Evolutionary conservation across 1,140 invertebrate species (phyloP).

Genomic region (Neuroterus valhalla): DNA sequence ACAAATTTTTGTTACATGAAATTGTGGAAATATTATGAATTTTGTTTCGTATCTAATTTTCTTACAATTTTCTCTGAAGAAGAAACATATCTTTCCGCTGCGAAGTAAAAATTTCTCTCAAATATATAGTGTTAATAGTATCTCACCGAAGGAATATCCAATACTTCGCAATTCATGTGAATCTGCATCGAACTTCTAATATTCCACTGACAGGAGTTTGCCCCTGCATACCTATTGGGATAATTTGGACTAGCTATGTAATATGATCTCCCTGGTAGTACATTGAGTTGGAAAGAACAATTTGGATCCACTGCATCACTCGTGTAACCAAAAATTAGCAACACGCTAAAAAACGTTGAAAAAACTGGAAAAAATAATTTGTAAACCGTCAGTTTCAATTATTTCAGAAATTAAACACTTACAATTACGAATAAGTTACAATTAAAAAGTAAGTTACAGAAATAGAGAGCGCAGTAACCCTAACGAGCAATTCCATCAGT

Average conservation of each 20-base stretch:
- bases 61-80: no score
- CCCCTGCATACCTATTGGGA: not conserved
- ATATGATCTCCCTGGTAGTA: not conserved
- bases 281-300: not conserved
- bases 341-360: not conserved
- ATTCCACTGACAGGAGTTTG: conserved; percentile 4
- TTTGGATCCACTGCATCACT: conserved; percentile 6
- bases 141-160: conserved; percentile 10
- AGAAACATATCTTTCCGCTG: no score
- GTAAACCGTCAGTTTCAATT: not conserved
- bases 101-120: no score
- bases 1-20: no score
- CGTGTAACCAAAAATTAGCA: not conserved
- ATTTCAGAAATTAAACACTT: conserved; percentile 4
- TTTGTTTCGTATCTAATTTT: no score
- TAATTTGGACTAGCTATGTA: conserved; percentile 22
- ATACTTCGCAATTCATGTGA: conserved; percentile 11
- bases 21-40: no score
- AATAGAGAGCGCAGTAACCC: no score
- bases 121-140: not conserved
- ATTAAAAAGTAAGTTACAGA: no score
- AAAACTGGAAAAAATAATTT: not conserved
- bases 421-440: no score
- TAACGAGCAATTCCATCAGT: no score
- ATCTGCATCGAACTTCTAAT: not conserved